Evolutionary conservation across 1,140 invertebrate genomes (phyloP), one percentile per base, ranked within the genome.

Genomic region (Meloidogyne exigua): DNA sequence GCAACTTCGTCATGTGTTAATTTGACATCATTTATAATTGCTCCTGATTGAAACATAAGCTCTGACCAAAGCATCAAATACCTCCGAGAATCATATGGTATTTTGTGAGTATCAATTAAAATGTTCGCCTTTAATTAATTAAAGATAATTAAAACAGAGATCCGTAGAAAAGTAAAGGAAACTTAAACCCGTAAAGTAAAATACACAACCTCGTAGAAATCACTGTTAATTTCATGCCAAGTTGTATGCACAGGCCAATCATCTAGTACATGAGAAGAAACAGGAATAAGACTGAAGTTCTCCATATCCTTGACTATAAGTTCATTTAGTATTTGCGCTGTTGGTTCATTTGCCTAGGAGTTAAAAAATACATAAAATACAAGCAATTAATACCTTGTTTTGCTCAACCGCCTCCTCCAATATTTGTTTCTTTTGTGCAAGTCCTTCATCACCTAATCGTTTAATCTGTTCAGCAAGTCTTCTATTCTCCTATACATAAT

Each of bases 361-460:
- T 36, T 15, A 12, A 49, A 36, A n/a, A 11, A 68, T 32, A 12
- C 2, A 10, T 13, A 69, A 69, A 13, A 28, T 36, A 18, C 11
- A 21, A 23, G 2, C 9, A 26, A 25, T 69, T 68, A 36, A 64
- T 10, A 26, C 92, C 86, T 93, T 92, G 89, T 94, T 95, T 79
- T 91, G 90, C 72, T 90, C 89, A 77, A 93, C 91, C 0, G 93
- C 93, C 64, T 91, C 89, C 65, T 91, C 87, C 0, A 95, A 84
- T 77, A 89, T 88, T 76, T 90, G 88, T 11, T 87, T 90, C 86
- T 91, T 92, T 73, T 91, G 80, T 32, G 90, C 88, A 2, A 95
- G 88, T 0, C 93, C 93, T 25, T 90, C 89, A 79, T 90, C 88
- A 39, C 92, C 92, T 2, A 95, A 88, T 36, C 80, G 77, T 68